A percentile compares a stretch with the other conserved stretches of the same genome.
Conservation (phyloP, 1,140 invertebrate genomes). For the Holotrichia oblita region DNA sequence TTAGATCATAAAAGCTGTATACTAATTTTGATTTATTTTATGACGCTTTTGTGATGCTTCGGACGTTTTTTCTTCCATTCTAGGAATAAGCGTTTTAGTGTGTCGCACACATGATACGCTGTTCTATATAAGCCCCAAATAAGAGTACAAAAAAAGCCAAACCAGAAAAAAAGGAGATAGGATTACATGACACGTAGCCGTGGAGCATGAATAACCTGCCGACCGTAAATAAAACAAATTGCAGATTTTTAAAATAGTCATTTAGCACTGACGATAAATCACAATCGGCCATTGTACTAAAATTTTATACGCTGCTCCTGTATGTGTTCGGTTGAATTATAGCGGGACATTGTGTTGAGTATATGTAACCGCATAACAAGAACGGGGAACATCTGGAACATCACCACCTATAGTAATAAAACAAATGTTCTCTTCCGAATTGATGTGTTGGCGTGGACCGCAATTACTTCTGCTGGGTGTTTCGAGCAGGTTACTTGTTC, state of each 20-base stretch:
- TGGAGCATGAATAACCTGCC: not conserved
- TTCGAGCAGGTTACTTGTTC: not conserved
- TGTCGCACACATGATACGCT: too few species aligned
- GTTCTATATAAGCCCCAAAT: too few species aligned
- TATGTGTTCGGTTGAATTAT: not conserved
- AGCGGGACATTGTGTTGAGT: slow-evolving; percentile 2
- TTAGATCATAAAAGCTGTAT: too few species aligned
- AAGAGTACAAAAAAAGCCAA: too few species aligned
- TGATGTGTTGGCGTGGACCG: slow-evolving; percentile 29
- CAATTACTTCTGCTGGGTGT: slow-evolving; percentile 2
- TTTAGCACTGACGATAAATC: slow-evolving; percentile 9
- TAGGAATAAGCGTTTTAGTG: too few species aligned
- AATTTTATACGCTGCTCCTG: slow-evolving; percentile 2
- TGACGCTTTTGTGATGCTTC: too few species aligned
- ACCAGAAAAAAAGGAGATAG: not conserved
- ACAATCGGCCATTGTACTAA: slow-evolving; percentile 26
- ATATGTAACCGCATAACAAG: slow-evolving; percentile 36
- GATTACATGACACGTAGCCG: not conserved
- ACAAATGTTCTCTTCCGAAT: slow-evolving; percentile 36
- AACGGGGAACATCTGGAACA: slow-evolving; percentile 29
- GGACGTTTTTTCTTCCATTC: too few species aligned
- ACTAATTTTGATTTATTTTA: too few species aligned
- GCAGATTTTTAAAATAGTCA: not conserved
- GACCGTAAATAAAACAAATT: slow-evolving; percentile 14
- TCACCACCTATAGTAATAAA: slow-evolving; percentile 39